A percentile compares a stretch with the other conserved stretches of the same genome.
These are phyloP conservation scores for Mystacides longicornis DNA, from an alignment of 2,888 invertebrate genomes.

Conservation along the genomic window DNA sequence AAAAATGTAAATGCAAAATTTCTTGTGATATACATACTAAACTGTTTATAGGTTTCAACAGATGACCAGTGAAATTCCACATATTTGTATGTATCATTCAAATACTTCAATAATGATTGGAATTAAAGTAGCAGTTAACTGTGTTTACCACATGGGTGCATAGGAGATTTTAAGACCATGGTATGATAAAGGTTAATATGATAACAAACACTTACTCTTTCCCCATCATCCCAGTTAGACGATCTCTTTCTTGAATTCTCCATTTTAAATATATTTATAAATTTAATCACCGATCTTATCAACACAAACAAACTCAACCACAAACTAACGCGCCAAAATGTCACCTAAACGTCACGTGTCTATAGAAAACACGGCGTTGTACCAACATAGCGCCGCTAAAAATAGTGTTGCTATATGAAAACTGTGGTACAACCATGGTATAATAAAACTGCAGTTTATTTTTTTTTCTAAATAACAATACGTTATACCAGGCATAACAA, in stretches of 20 bases:
- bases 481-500: background rate
- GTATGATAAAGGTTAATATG: too few relatives aligned
- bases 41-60: background rate
- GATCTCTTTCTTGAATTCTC: background rate
- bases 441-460: background rate
- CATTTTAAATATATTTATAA: background rate
- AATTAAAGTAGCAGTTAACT: too few relatives aligned
- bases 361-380: background rate
- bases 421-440: background rate
- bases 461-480: background rate
- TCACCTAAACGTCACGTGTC: background rate
- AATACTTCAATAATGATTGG: background rate
- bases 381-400: background rate
- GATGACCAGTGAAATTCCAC: background rate
- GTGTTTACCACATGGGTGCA: too few relatives aligned
- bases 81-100: background rate
- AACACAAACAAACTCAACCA: background rate
- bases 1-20: background rate
- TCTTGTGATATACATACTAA: background rate
- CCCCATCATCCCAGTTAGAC: constrained; percentile 2
- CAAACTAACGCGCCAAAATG: background rate
- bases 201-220: constrained; percentile 1
- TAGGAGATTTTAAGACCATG: too few relatives aligned
- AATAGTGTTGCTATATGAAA: background rate
- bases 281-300: background rate